These are phyloP conservation scores for Taxidea taxus DNA, from an alignment of 2,113 vertebrate genomes.

Conservation along the genomic window DNA sequence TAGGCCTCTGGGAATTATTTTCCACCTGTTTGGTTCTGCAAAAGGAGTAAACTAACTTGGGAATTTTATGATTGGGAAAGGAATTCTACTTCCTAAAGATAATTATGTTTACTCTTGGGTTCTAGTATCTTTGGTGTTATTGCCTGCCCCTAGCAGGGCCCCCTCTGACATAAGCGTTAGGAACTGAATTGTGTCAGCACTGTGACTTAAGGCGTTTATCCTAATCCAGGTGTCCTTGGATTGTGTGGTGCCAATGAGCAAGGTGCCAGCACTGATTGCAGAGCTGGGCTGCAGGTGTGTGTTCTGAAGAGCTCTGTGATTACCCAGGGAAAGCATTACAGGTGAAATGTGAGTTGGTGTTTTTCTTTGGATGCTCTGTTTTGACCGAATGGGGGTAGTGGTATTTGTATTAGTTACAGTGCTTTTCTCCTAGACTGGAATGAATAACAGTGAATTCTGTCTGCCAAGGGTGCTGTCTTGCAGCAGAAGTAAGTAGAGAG, in stretches of 20 bases:
- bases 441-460: not conserved
- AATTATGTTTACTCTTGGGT: not conserved
- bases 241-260: not conserved
- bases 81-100: not conserved
- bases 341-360: conserved; percentile 22
- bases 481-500: not conserved
- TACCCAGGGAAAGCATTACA: not conserved
- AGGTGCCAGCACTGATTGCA: not conserved
- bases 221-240: conserved; percentile 72
- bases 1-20: not conserved
- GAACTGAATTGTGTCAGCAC: conserved; percentile 68
- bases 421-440: not conserved
- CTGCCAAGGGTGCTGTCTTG: not conserved
- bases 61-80: not conserved
- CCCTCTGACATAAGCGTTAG: conserved; percentile 30
- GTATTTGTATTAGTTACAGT: not conserved
- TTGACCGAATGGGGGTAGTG: not conserved
- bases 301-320: not conserved
- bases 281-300: not conserved
- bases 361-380: conserved; percentile 34
- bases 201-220: conserved; percentile 68
- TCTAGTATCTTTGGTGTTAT: conserved; percentile 19
- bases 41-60: conserved; percentile 17
- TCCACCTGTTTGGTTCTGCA: not conserved
- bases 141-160: conserved; percentile 26